A percentile compares a stretch with the other conserved stretches of the same genome.
These are phyloP conservation scores for Heliconius eleuchia DNA, from an alignment of 1,140 invertebrate species.

Conservation along the genomic window DNA sequence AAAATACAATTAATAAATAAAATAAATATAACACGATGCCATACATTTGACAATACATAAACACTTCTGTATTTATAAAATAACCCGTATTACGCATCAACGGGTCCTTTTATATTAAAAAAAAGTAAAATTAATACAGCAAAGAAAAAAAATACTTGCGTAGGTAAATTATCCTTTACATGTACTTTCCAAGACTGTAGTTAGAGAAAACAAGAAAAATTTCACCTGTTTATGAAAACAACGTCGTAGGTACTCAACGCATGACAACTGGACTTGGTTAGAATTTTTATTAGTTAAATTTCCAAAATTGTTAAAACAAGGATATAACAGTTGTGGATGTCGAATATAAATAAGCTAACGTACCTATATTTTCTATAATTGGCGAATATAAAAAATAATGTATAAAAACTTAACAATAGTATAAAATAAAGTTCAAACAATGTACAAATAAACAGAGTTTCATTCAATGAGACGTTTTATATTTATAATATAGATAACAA, in stretches of 20 bases:
- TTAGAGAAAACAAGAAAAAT: constrained; percentile 31
- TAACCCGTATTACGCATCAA: background rate
- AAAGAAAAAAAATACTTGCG: background rate
- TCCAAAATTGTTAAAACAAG: background rate
- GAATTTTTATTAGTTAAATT: background rate
- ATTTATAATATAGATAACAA: too few relatives aligned
- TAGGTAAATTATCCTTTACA: background rate
- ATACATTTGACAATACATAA: background rate
- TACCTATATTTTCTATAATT: too few relatives aligned
- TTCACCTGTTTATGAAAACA: constrained; percentile 33
- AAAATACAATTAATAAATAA: too few relatives aligned
- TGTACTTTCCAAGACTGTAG: background rate
- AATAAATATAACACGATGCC: too few relatives aligned
- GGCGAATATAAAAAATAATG: too few relatives aligned
- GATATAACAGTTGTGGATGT: background rate
- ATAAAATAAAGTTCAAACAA: too few relatives aligned
- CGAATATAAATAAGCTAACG: background rate
- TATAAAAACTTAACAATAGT: too few relatives aligned
- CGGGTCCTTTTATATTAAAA: background rate
- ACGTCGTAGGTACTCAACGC: background rate
- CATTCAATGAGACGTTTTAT: too few relatives aligned
- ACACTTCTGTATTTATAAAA: background rate
- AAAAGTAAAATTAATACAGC: background rate
- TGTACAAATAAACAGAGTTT: too few relatives aligned
- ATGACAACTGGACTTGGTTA: background rate